These are phyloP conservation scores for Drosophila hydei DNA, from an alignment of 1,140 invertebrate genomes.

Conservation along the genomic window DNA sequence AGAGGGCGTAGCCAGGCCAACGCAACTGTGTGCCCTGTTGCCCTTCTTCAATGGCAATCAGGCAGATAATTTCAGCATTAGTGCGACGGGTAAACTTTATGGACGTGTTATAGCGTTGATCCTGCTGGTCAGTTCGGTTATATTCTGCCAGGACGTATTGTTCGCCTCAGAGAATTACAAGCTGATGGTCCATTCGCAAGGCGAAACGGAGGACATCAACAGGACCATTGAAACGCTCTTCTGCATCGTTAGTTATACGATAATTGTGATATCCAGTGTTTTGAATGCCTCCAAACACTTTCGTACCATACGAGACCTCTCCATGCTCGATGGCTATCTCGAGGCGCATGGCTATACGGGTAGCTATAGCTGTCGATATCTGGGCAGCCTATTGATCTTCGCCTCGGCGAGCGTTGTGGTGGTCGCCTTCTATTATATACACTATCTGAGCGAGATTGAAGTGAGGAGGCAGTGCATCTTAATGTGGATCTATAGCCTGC, in stretches of 20 bases:
- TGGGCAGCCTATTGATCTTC: conserved; percentile 32
- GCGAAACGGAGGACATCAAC: conserved; percentile 69
- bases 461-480: conserved; percentile 29
- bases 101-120: conserved; percentile 36
- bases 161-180: conserved; percentile 52
- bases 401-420: conserved; percentile 36
- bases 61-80: conserved; percentile 36
- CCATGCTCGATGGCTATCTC: conserved; percentile 58
- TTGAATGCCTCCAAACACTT: conserved; percentile 51
- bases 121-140: conserved; percentile 27
- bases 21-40: conserved; percentile 48
- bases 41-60: conserved; percentile 50
- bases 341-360: conserved; percentile 38
- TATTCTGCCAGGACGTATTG: conserved; percentile 55
- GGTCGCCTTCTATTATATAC: conserved; percentile 67
- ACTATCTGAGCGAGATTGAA: conserved; percentile 47
- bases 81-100: conserved; percentile 39
- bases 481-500: conserved; percentile 53
- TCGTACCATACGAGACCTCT: conserved; percentile 54
- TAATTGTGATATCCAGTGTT: conserved; percentile 53
- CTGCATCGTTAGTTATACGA: conserved; percentile 66
- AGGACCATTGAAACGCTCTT: conserved; percentile 69
- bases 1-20: conserved; percentile 22
- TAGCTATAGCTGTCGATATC: conserved; percentile 49
- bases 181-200: conserved; percentile 53